These are phyloP conservation scores for Catalaphyllia jardinei DNA, from an alignment of 64 coral and sea anemone genomes.

Conservation along the genomic window DNA sequence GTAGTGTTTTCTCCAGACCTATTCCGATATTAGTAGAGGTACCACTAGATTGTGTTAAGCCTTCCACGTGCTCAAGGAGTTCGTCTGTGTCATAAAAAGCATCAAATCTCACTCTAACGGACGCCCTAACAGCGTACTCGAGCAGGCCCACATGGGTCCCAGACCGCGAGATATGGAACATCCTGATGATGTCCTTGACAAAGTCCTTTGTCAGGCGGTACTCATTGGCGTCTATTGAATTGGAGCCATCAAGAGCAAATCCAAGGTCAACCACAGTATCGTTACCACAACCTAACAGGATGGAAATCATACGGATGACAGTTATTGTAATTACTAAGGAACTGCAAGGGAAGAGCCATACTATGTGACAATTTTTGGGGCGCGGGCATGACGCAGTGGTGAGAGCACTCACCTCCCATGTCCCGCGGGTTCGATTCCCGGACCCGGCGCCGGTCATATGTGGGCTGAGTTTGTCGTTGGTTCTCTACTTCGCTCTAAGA, in stretches of 20 bases:
- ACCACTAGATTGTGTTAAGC: constrained; percentile 3
- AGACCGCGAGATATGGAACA: constrained; percentile 40
- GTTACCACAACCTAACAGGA: constrained; percentile 60
- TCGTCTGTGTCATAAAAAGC: not conserved
- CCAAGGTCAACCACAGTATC: constrained; percentile 57
- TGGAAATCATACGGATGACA: not conserved
- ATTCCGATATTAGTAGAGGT: constrained; percentile 26
- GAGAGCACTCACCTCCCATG: no score
- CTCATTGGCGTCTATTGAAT: constrained; percentile 67
- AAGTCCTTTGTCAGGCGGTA: constrained; percentile 79
- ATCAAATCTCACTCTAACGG: constrained; percentile 36
- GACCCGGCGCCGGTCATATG: no score
- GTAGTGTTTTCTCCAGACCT: constrained; percentile 19
- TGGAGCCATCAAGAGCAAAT: constrained; percentile 84
- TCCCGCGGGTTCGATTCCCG: no score
- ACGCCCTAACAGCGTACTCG: constrained; percentile 40
- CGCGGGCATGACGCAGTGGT: no score
- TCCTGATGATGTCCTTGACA: constrained; percentile 69
- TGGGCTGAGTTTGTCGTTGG: no score
- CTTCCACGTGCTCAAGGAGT: constrained; percentile 50
- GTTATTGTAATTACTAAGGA: no score
- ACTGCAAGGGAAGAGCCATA: no score
- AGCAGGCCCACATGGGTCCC: constrained; percentile 63
- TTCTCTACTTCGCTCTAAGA: no score
- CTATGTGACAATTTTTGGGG: no score